Evolutionary conservation across 23 tunicate species (phyloP).

Genomic region (Halocynthia roretzi): DNA sequence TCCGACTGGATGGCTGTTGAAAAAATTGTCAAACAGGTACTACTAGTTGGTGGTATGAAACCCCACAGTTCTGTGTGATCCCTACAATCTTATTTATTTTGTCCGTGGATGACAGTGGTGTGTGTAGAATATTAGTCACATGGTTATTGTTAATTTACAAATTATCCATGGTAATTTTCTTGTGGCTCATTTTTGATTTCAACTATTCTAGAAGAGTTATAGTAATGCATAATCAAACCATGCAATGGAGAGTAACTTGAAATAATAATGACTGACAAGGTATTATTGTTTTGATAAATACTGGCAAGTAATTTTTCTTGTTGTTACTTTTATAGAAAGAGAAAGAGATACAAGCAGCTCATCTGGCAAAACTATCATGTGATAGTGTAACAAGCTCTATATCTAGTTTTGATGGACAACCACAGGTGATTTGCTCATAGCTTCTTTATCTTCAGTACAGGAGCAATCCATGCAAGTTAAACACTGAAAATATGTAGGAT

Average conservation of each 20-base stretch:
- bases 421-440: constrained; percentile 1
- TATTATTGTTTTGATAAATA: neutral
- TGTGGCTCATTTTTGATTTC: no score
- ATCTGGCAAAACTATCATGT: constrained; percentile 6
- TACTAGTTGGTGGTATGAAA: no score
- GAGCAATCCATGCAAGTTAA: no score
- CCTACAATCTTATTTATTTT: no score
- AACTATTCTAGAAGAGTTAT: neutral
- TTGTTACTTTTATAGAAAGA: no score
- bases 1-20: constrained; percentile 42
- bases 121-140: no score
- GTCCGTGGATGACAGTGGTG: no score
- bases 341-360: neutral
- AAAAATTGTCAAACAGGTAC: constrained; percentile 35
- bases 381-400: constrained; percentile 11
- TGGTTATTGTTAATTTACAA: no score
- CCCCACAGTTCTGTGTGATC: no score
- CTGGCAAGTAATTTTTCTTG: neutral
- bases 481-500: no score
- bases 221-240: neutral
- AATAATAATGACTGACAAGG: neutral
- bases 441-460: no score
- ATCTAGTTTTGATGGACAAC: constrained; percentile 14
- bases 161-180: no score
- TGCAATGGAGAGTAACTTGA: neutral